Evolutionary conservation across 1,140 invertebrate species (phyloP).

Genomic region (Oreohelix idahoensis): DNA sequence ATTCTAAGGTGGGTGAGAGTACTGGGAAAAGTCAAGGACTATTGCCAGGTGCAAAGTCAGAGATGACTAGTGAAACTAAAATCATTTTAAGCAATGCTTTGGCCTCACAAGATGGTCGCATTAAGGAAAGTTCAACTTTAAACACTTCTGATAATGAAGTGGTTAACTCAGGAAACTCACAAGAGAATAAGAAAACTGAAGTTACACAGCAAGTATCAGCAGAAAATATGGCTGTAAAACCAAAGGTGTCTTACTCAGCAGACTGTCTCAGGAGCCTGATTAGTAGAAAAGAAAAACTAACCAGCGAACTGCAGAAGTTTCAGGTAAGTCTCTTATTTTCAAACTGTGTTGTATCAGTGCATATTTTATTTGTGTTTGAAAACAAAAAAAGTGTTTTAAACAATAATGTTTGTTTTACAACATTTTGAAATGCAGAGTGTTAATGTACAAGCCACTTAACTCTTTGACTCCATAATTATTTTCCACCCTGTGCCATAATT

Average conservation of each 20-base stretch:
- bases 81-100: background rate
- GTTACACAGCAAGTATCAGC: background rate
- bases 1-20: background rate
- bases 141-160: background rate
- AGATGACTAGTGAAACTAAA: background rate
- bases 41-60: background rate
- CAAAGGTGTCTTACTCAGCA: background rate
- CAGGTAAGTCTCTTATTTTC: background rate
- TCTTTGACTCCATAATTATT: no score
- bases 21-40: background rate
- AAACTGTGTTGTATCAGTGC: no score
- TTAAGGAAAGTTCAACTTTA: background rate
- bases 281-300: background rate
- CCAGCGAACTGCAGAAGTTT: conserved; percentile 3
- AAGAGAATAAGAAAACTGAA: background rate
- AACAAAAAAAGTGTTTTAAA: no score
- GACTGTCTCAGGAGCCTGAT: background rate
- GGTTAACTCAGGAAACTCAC: background rate
- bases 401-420: no score
- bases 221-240: background rate
- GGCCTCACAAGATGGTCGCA: background rate
- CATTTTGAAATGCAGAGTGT: no score
- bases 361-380: no score
- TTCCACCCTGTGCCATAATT: no score
- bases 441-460: no score